Evolutionary conservation across 2,797 vertebrate species (phyloP), one percentile per base, ranked within the genome.

Genomic region (Nyctalus aviator): DNA sequence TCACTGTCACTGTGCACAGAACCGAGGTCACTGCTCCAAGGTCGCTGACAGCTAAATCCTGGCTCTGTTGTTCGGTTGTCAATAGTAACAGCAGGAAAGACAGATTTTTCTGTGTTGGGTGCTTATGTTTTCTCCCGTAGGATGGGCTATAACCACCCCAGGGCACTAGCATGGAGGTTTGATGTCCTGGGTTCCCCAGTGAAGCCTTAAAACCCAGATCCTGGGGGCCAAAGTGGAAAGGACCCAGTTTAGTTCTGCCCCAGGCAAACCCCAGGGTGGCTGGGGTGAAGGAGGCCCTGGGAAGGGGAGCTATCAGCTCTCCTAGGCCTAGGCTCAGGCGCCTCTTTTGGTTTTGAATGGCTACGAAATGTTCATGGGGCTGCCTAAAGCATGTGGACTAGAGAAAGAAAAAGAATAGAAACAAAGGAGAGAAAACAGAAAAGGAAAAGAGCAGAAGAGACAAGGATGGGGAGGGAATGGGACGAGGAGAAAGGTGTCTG

Each of bases 1-100:
- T 64, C 50, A 32, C 11, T 25, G 92, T 78, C 90, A 44, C 85
- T 32, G 59, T 76, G 68, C 81, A 66, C 41, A 94, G 92, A 88
- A 32, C 71, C n/a, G 20, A 44, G 5, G 8, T 84, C 91, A 90
- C 64, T 3, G 3, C 55, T 84, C 69, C 57, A 71, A 90, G 91
- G 17, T 50, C 64, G 62, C 84, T 68, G 73, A 62, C 21, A 48
- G 73, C 66, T 84, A 59, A 84, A 72, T 96, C 57, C 23, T 93
- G 41, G 15, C 66, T 86, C 53, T 82, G 48, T 92, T 88, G 50
- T 62, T 94, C 75, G 75, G 72, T 71, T 81, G 81, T 77, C 20
- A 93, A 73, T 32, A 88, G 81, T 27, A 87, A 81, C 18, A 71
- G 32, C 20, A 88, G 57, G 57, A 44, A 82, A 82, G 69, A 7